Conservation (phyloP, 2,113 vertebrate species). For the Colinus virginianus region DNA sequence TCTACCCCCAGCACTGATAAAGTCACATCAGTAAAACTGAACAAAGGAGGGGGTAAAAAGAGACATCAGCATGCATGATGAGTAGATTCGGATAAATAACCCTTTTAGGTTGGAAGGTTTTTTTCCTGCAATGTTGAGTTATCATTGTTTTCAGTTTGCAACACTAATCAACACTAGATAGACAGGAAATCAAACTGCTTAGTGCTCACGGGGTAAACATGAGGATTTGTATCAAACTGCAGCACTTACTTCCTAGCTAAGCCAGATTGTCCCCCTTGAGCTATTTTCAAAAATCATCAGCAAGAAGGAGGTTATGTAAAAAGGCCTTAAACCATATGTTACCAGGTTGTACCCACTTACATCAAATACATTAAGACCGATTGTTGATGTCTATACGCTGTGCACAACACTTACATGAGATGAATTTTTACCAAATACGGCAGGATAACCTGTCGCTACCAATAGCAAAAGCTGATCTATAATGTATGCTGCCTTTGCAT, state of each 20-base stretch:
- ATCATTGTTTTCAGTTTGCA: conserved; percentile 42
- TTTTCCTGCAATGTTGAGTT: conserved; percentile 20
- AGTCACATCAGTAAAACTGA: not conserved
- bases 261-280: conserved; percentile 62
- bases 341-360: conserved; percentile 44
- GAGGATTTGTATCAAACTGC: conserved; percentile 64
- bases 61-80: not conserved
- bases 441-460: not conserved
- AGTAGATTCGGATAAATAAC: not conserved
- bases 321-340: conserved; percentile 64
- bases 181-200: conserved; percentile 71
- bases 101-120: not conserved
- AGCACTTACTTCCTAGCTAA: conserved; percentile 55
- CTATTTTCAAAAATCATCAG: conserved; percentile 72
- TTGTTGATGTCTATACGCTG: not conserved
- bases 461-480: not conserved
- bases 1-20: not conserved
- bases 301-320: conserved; percentile 60
- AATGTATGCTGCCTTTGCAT: conserved; percentile 24
- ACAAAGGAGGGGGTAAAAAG: fast-evolving
- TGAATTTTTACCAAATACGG: conserved; percentile 8
- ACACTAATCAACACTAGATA: conserved; percentile 64
- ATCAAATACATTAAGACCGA: conserved; percentile 16
- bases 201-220: conserved; percentile 76
- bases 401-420: not conserved